Evolutionary conservation across 2,888 invertebrate genomes (phyloP), one percentile per base, ranked within the genome.

Genomic region (Cyrtodaria siliqua): DNA sequence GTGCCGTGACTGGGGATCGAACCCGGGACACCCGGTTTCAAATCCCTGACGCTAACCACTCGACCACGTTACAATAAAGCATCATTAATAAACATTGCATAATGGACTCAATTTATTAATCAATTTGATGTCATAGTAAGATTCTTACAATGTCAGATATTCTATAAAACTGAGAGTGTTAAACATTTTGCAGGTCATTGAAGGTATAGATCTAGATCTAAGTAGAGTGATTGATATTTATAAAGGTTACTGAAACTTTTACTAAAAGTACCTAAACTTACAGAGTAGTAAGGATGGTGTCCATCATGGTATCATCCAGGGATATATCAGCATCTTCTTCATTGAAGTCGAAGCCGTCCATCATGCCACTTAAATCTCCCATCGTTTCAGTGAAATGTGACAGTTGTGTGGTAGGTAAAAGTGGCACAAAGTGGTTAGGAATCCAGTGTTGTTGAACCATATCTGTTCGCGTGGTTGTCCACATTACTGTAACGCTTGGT

Each of bases 401-500:
- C 55, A 67, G 67, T 44, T 24, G 47, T 67, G 47, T 56, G 12
- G 47, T 57, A 56, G 67, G 67, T 50, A 60, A 60, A 50, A 68
- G 57, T 33, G 68, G 68, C 53, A 60, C 68, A 52, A 60, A 68
- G 68, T 68, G 68, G 68, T 77, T 72, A 12, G 71, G 77, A 12
- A 72, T 53, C 77, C 77, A 71, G 24, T 77, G 16, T 9, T 67
- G 29, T 52, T 56, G 42, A 59, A 23, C 55, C 71, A 72, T 72
- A 68, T 77, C 71, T 27, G 29, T 67, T 68, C 71, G 33, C n/a
- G 63, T 72, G 38, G 63, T 49, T 55, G 64, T 64, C 77, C 77
- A 77, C 69, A 77, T 72, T 68, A 68, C 42, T 59, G 68, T 68
- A 68, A 68, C 68, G 49, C 57, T 67, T 67, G 55, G 50, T 57